Base-by-base conservation (phyloP, 1,140 invertebrate species). In the Philotrypesis tridentata region DNA sequence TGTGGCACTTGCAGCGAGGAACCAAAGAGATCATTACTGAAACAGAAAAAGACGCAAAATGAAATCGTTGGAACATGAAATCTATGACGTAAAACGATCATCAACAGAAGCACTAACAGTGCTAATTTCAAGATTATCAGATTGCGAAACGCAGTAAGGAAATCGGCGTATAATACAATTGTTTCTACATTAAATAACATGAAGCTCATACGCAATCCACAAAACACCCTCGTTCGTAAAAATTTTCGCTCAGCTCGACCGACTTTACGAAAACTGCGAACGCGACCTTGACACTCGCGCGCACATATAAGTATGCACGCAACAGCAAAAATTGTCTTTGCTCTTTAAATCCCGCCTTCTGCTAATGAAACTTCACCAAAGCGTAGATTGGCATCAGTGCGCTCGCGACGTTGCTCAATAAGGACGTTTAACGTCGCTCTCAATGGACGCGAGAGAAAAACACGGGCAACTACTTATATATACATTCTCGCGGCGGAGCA, bases 21-120 rank as follows among this genome's bases (percentile, higher is more conserved):
- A 14, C 85, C 87, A 70, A 89, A 90, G 48, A 87, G 85, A 82
- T 91, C 87, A 71, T 88, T 90, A 65, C 89, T 88, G 65, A n/a
- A 85, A 82, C 61, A 65, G 9, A 65, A 29, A 7, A 6, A 55
- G 7, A n/a, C 6, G n/a, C 17, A 17, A 14, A 55, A n/a, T 55
- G 21, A 7, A 14, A 55, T 55, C n/a, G 0, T 21, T 21, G 21
- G 17, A n/a, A 17, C 21, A 55, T 14, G 17, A 0, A 43, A 43
- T 14, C 14, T 43, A 43, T 43, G n/a, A n/a, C 40, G 17, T 17
- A 43, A 43, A 55, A n/a, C 1, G 12, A 17, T 0, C 21, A 55
- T 21, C 1, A n/a, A 55, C 48, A 55, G 12, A 48, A 48, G 48
- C 21, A 21, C 48, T n/a, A n/a, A n/a, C n/a, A n/a, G 6, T 21